phyloP scores from a whole-genome alignment of 2,797 vertebrate species.

The Lagodon rhomboides region DNA sequence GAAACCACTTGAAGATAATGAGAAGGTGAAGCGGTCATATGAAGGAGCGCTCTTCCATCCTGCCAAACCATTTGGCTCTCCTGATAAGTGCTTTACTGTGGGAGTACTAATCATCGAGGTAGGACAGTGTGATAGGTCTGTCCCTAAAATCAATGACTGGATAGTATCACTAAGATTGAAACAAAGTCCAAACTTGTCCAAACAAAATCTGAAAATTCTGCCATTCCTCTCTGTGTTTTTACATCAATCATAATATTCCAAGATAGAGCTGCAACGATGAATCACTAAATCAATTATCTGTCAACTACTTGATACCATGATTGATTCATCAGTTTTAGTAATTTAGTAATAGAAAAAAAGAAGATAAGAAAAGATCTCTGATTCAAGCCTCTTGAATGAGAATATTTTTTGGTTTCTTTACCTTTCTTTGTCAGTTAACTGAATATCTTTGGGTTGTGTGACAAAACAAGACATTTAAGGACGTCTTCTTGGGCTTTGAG shows the following conservation, averaged over 20 bases:
- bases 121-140: background rate
- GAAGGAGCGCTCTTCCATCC: conserved; percentile 29
- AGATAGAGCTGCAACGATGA: background rate
- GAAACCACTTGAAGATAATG: conserved; percentile 50
- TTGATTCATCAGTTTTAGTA: too few species aligned
- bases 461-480: too few species aligned
- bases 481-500: too few species aligned
- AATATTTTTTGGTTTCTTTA: too few species aligned
- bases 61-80: conserved; percentile 42
- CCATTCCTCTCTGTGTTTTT: background rate
- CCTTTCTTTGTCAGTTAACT: too few species aligned
- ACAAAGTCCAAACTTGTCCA: background rate
- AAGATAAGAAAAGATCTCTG: too few species aligned
- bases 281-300: too few species aligned
- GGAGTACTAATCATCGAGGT: conserved; percentile 27
- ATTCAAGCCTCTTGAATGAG: too few species aligned
- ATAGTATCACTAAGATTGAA: background rate
- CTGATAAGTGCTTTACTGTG: conserved; percentile 21
- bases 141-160: conserved; percentile 1
- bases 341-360: too few species aligned
- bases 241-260: background rate
- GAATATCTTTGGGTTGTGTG: too few species aligned
- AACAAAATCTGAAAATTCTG: background rate
- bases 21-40: conserved; percentile 8
- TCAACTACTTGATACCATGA: too few species aligned